Base-by-base conservation (phyloP, 2,113 vertebrate genomes). In the Salvator merianae region DNA sequence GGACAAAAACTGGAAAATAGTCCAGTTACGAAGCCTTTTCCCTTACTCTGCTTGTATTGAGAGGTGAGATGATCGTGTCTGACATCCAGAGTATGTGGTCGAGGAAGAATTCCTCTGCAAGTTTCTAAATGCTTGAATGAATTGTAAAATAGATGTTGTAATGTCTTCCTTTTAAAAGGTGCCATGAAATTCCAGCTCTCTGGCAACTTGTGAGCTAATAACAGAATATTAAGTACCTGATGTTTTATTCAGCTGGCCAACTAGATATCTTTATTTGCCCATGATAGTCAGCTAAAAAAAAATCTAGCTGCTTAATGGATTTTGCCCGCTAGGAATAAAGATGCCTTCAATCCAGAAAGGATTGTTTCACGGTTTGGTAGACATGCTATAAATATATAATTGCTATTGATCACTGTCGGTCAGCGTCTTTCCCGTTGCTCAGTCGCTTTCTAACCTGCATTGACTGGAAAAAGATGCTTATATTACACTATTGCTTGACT, bases 331-430 rank as follows among this genome's bases (percentile, higher is more conserved):
- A 90, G 28, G 5, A 9, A 53, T 90, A 87, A 89, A 69, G 91
- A 88, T 53, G 3, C 87, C 40, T 77, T 53, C 40, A 82, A 88
- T 92, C 91, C 73, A 88, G 84, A 90, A 91, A 91, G 86, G 80
- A 83, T 47, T 87, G 83, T 90, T 93, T 82, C 75, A 93, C 89
- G 79, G 94, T 93, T n/a, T 93, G 92, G 91, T 94, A 93, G 87
- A 96, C 93, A 96, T 96, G 96, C 97, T 96, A 97, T 98, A 97
- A 97, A 97, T 98, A 97, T 97, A 96, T 97, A 96, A 96, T 97
- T 97, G 97, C 96, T 96, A 97, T 97, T 94, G 96, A 98, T 97
- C 92, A 91, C 93, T 93, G 96, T 96, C 94, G 95, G 94, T 95
- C 91, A 92, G 80, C 90, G 85, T 91, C 94, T 92, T 88, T n/a